phyloP scores from a whole-genome alignment of 1,140 invertebrate species.

The Vollenhovia emeryi region DNA sequence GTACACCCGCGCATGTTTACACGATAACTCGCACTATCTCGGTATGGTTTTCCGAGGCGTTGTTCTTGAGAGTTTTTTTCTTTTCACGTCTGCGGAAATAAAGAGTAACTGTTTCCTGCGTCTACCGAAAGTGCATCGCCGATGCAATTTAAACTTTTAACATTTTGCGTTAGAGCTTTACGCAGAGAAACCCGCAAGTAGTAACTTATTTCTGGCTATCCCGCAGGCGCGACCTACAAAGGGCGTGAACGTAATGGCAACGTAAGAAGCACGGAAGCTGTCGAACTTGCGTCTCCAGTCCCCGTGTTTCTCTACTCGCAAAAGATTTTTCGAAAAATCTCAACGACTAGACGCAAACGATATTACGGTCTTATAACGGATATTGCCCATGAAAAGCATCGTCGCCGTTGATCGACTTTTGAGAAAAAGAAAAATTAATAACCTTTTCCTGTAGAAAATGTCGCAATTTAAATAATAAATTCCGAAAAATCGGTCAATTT shows the following conservation, averaged over 20 bases:
- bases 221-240: not conserved
- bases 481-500: not conserved
- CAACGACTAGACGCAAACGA: not conserved
- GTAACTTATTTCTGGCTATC: constrained; percentile 45
- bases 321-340: constrained; percentile 24
- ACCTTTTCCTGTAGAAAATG: not conserved
- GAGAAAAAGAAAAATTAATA: constrained; percentile 14
- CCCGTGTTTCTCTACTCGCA: not conserved
- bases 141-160: constrained; percentile 58
- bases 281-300: constrained; percentile 8
- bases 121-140: constrained; percentile 33
- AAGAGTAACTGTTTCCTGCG: constrained; percentile 20
- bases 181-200: constrained; percentile 1
- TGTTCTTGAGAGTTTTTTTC: constrained; percentile 21
- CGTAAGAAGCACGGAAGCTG: constrained; percentile 25
- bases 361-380: constrained; percentile 25
- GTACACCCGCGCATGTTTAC: not conserved
- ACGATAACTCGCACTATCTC: not conserved
- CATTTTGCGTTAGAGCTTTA: constrained; percentile 21
- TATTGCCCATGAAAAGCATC: not conserved
- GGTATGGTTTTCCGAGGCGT: not conserved
- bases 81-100: constrained; percentile 1
- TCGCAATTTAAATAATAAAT: not conserved
- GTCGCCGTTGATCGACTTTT: not conserved
- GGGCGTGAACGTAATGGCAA: constrained; percentile 9